Percentiles rank a stretch among this genome's conserved stretches.
These are phyloP conservation scores for Pachypeltis micranthus DNA, from an alignment of 1,140 invertebrate species.

Conservation along the genomic window DNA sequence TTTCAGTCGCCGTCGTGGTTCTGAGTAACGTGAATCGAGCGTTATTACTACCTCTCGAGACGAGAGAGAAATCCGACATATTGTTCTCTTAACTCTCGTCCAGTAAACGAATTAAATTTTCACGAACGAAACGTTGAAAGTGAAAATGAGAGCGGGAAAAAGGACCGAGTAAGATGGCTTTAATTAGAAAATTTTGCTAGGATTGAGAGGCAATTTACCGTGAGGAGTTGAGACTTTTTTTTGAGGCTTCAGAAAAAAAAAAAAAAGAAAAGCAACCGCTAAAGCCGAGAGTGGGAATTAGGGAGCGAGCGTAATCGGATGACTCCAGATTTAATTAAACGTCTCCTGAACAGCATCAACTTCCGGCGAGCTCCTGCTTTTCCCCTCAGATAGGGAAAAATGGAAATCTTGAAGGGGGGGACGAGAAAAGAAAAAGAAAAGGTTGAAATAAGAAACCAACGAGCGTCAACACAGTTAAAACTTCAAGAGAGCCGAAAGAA, in stretches of 20 bases:
- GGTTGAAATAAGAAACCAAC: conserved; percentile 3
- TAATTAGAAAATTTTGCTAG: no score
- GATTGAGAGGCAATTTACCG: not conserved
- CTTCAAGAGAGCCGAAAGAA: not conserved
- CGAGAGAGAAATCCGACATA: no score
- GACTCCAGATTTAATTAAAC: conserved; percentile 8
- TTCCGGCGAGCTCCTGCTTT: not conserved
- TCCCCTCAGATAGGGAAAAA: not conserved
- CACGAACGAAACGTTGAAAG: no score
- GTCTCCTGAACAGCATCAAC: conserved; percentile 4
- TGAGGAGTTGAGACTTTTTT: not conserved
- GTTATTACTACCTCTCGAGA: no score
- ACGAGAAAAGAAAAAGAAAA: not conserved
- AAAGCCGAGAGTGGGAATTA: not conserved
- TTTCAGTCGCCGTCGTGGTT: no score
- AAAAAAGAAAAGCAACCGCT: not conserved
- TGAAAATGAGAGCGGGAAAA: no score
- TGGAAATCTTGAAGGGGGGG: not conserved
- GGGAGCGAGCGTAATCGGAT: conserved; percentile 2
- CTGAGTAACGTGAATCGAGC: no score
- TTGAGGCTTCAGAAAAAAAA: not conserved
- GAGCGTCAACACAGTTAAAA: conserved; percentile 5
- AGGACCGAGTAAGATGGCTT: no score
- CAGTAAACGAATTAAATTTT: no score
- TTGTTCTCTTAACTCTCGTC: no score